These are phyloP conservation scores for Karalla daura DNA, from an alignment of 2,797 vertebrate genomes.

Conservation along the genomic window DNA sequence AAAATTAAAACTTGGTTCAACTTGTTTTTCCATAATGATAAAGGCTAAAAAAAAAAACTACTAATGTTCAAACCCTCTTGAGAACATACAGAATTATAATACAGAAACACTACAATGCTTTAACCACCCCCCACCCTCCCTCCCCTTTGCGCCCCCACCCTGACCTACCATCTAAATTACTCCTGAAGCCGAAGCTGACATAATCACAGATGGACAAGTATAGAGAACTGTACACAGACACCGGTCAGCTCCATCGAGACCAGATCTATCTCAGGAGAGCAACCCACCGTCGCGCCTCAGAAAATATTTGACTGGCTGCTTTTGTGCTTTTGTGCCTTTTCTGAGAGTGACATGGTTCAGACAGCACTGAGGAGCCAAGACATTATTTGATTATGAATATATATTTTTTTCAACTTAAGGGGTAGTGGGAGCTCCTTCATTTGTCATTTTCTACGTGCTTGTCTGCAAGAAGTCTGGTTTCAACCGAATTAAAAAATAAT, in stretches of 20 bases:
- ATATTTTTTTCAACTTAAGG: no score
- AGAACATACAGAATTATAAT: constrained; percentile 69
- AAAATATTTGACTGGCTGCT: no score
- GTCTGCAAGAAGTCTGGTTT: no score
- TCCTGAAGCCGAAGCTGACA: constrained; percentile 15
- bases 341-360: no score
- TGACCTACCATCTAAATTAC: not conserved
- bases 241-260: constrained; percentile 21
- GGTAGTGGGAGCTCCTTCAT: no score
- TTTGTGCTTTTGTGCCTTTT: no score
- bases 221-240: constrained; percentile 37
- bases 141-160: no score
- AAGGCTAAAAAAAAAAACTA: constrained; percentile 56
- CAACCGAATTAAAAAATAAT: no score
- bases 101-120: constrained; percentile 53
- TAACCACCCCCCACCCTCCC: not conserved
- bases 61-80: constrained; percentile 52
- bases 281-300: constrained; percentile 4
- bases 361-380: no score
- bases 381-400: no score
- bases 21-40: constrained; percentile 48
- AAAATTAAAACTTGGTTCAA: constrained; percentile 49
- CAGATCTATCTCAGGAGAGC: constrained; percentile 17
- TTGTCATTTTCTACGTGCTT: no score
- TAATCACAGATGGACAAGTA: constrained; percentile 43